phyloP scores from a whole-genome alignment of 2,888 invertebrate species.

The Polymixis lichenea region DNA sequence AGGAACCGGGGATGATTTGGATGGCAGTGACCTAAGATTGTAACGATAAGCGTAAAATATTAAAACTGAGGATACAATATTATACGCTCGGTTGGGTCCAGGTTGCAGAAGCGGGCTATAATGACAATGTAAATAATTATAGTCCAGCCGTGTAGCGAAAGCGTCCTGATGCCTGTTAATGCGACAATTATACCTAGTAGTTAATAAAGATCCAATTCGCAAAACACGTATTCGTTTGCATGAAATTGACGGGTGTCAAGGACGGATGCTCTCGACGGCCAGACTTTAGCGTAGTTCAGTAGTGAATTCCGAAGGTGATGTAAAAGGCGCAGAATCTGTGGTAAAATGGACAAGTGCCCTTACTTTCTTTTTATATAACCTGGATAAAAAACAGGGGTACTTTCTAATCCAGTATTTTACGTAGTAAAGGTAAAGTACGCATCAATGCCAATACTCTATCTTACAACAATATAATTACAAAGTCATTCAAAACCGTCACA shows the following conservation, averaged over 20 bases:
- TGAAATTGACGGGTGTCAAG: too few relatives aligned
- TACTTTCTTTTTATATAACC: neutral
- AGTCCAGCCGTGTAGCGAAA: too few relatives aligned
- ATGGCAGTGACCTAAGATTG: neutral
- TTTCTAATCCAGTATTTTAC: neutral
- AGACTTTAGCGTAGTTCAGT: too few relatives aligned
- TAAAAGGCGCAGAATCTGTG: neutral
- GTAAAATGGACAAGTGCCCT: neutral
- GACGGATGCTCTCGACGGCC: too few relatives aligned
- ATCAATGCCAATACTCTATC: neutral
- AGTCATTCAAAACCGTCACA: conserved; percentile 33
- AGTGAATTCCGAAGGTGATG: neutral
- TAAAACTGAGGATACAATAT: too few relatives aligned
- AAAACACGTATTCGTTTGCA: too few relatives aligned
- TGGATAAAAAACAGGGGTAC: neutral
- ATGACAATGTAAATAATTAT: neutral
- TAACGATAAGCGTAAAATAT: too few relatives aligned
- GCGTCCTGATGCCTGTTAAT: too few relatives aligned
- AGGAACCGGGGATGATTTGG: neutral
- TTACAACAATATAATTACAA: neutral
- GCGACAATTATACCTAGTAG: too few relatives aligned
- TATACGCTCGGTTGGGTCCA: neutral
- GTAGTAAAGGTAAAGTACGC: neutral
- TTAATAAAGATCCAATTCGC: too few relatives aligned
- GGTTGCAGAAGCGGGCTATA: neutral